These are phyloP conservation scores for Aegithalos caudatus DNA, from an alignment of 2,113 vertebrate genomes.

Conservation along the genomic window DNA sequence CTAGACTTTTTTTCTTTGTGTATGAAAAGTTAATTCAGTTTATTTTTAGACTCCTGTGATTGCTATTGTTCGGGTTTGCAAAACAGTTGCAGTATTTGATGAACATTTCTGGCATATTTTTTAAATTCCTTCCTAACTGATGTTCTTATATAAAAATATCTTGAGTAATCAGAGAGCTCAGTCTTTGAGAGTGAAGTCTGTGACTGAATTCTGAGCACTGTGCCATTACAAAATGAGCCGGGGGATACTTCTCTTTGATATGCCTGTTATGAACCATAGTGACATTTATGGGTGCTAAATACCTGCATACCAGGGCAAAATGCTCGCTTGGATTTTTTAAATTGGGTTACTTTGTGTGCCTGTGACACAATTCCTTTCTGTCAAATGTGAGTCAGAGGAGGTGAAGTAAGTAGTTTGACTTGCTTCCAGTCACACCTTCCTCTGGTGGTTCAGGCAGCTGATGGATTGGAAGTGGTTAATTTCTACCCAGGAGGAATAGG, in stretches of 20 bases:
- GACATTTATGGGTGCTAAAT: background rate
- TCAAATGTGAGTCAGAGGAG: background rate
- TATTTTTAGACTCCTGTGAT: background rate
- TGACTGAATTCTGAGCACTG: background rate
- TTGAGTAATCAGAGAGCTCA: background rate
- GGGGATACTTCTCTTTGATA: background rate
- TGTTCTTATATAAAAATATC: background rate
- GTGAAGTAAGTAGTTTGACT: background rate
- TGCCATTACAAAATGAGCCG: fast-evolving
- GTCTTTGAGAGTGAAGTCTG: background rate
- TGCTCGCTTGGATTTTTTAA: background rate
- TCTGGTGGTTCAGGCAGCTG: background rate
- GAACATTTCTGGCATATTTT: background rate
- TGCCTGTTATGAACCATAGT: background rate
- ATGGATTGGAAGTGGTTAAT: background rate
- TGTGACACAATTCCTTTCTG: background rate
- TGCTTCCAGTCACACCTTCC: background rate
- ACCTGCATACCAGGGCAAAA: background rate
- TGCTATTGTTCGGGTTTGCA: background rate
- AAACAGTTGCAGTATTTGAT: background rate
- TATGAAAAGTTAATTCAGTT: background rate
- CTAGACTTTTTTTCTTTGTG: background rate
- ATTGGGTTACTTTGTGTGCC: background rate
- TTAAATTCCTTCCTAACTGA: background rate
- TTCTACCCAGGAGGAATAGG: background rate